Percentiles rank a stretch among this genome's conserved stretches.
phyloP scores from a whole-genome alignment of 2,797 vertebrate species.

The Cossypha heuglini region DNA sequence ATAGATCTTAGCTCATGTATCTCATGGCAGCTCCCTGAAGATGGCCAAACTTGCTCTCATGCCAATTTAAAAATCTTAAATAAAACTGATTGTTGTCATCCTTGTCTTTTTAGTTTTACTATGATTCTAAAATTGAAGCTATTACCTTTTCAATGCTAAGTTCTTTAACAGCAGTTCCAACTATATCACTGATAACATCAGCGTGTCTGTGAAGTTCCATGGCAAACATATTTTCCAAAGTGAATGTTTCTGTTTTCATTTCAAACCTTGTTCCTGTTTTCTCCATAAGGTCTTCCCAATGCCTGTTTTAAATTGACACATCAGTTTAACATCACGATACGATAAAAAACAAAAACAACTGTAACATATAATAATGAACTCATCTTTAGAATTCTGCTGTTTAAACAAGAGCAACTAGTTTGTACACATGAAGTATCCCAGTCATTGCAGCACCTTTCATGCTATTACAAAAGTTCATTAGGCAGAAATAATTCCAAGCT shows the following conservation, averaged over 20 bases:
- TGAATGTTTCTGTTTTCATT: constrained; percentile 88
- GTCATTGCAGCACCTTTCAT: neutral
- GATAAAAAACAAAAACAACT: neutral
- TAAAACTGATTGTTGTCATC: neutral
- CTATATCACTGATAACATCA: constrained; percentile 87
- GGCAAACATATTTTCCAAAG: constrained; percentile 94
- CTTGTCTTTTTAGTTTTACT: neutral
- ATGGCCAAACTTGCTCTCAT: neutral
- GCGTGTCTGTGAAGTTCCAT: constrained; percentile 91
- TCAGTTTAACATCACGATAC: neutral
- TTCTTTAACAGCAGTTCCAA: constrained; percentile 89
- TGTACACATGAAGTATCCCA: neutral
- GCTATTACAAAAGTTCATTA: neutral
- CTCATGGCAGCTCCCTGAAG: neutral
- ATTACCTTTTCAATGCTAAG: constrained; percentile 91
- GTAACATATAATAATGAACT: neutral
- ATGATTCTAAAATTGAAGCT: neutral
- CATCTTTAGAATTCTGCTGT: neutral
- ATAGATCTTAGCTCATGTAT: neutral
- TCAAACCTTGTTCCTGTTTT: constrained; percentile 87
- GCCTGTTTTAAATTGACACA: constrained; percentile 72
- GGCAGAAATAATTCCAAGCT: neutral
- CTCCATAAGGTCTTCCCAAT: constrained; percentile 92
- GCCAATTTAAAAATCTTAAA: neutral
- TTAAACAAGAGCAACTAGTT: neutral